A percentile compares a stretch with the other conserved stretches of the same genome.
Evolutionary conservation across 1,140 invertebrate genomes (phyloP).

Genomic region (Zaprionus capensis): DNA sequence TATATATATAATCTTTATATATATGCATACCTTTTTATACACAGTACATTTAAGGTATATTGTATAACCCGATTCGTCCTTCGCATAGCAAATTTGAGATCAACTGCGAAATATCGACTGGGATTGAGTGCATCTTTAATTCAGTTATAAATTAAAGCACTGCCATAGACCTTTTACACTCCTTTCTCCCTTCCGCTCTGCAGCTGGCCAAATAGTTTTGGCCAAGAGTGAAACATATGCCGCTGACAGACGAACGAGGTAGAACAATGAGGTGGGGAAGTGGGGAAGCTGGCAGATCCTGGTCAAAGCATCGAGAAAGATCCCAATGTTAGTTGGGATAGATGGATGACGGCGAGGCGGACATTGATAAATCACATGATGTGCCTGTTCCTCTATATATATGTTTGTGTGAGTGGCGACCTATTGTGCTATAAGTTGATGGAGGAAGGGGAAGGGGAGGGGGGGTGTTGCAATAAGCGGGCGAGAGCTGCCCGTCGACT

Average conservation of each 20-base stretch:
- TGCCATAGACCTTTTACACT: background rate
- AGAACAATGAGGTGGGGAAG: background rate
- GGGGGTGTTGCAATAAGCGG: background rate
- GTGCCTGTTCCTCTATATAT: background rate
- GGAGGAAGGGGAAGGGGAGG: background rate
- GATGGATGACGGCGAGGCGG: constrained; percentile 71
- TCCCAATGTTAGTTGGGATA: constrained; percentile 40
- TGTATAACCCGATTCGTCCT: background rate
- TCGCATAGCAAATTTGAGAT: background rate
- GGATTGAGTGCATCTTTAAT: constrained; percentile 9
- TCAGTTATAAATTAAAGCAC: constrained; percentile 27
- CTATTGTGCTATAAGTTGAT: constrained; percentile 23
- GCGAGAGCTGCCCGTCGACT: background rate
- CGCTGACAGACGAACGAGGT: constrained; percentile 26
- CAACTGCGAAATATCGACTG: background rate
- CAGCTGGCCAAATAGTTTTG: constrained; percentile 35
- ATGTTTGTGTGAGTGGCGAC: constrained; percentile 19
- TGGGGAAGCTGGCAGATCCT: constrained; percentile 13
- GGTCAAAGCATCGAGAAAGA: background rate
- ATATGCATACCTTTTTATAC: background rate
- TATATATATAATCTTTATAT: background rate
- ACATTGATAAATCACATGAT: constrained; percentile 78
- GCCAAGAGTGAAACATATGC: constrained; percentile 47
- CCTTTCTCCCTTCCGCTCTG: background rate
- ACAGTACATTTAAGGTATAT: background rate